A percentile compares a stretch with the other conserved stretches of the same genome.
Conservation (phyloP, 2,888 invertebrate genomes). For the Dicyrtomina minuta region DNA sequence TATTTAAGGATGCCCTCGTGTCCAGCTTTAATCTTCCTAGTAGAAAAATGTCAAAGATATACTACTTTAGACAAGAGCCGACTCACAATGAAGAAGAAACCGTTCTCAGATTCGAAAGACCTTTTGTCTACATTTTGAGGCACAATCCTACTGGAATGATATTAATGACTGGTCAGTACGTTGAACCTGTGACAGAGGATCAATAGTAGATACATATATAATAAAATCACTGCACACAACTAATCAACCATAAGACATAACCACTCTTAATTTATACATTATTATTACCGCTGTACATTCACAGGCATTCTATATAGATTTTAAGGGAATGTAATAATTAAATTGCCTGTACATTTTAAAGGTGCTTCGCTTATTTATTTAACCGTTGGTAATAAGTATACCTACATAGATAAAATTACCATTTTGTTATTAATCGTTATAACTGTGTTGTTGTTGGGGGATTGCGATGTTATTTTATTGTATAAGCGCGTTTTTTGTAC, state of each 20-base stretch:
- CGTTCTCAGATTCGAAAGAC: conserved; percentile 78
- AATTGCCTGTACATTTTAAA: too few species aligned
- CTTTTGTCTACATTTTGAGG: conserved; percentile 83
- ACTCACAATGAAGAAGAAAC: conserved; percentile 68
- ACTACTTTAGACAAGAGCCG: conserved; percentile 36
- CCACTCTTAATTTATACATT: not conserved
- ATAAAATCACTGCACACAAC: too few species aligned
- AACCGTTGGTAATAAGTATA: too few species aligned
- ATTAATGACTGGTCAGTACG: conserved; percentile 58
- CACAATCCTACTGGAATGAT: conserved; percentile 91
- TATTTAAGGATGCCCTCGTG: conserved; percentile 29
- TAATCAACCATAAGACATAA: not conserved
- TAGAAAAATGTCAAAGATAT: conserved; percentile 39
- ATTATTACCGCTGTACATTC: not conserved
- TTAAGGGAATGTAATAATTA: too few species aligned
- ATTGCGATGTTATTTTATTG: too few species aligned
- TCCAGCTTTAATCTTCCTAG: conserved; percentile 37
- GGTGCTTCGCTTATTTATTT: too few species aligned
- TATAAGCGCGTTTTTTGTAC: too few species aligned
- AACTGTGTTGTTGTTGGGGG: too few species aligned
- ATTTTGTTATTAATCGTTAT: too few species aligned
- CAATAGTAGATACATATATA: not conserved
- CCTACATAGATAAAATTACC: too few species aligned
- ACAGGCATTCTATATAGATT: not conserved
- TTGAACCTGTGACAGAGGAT: conserved; percentile 40